A percentile compares a stretch with the other conserved stretches of the same genome.
These are phyloP conservation scores for Dermatophagoides farinae DNA, from an alignment of 1,140 invertebrate species.

Conservation along the genomic window DNA sequence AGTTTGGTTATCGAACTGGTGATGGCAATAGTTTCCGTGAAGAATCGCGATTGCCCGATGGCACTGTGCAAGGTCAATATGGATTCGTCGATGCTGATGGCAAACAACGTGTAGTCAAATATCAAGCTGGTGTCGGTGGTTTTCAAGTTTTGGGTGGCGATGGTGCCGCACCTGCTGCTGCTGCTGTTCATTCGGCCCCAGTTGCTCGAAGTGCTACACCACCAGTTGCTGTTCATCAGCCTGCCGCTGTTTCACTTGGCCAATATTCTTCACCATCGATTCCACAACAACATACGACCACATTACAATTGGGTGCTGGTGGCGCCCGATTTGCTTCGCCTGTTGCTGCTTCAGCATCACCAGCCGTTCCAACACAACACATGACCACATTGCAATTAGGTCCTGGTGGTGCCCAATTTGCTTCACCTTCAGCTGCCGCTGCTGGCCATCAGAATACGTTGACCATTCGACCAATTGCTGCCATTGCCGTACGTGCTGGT, in stretches of 20 bases:
- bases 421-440: no score
- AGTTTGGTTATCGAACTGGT: constrained; percentile 23
- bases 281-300: no score
- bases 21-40: constrained; percentile 22
- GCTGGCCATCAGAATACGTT: no score
- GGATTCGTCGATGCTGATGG: constrained; percentile 35
- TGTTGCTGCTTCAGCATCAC: no score
- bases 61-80: constrained; percentile 35
- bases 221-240: background rate
- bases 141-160: constrained; percentile 33
- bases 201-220: background rate
- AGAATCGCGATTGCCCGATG: constrained; percentile 21
- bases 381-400: no score
- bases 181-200: background rate
- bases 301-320: no score
- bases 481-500: no score
- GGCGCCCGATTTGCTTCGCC: no score
- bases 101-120: constrained; percentile 35
- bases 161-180: background rate
- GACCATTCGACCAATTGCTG: no score
- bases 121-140: constrained; percentile 41
- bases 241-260: background rate
- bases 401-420: no score
- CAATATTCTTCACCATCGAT: no score
- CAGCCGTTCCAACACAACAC: no score